Evolutionary conservation across 2,888 invertebrate species (phyloP).

Genomic region (Parnassius glacialis): DNA sequence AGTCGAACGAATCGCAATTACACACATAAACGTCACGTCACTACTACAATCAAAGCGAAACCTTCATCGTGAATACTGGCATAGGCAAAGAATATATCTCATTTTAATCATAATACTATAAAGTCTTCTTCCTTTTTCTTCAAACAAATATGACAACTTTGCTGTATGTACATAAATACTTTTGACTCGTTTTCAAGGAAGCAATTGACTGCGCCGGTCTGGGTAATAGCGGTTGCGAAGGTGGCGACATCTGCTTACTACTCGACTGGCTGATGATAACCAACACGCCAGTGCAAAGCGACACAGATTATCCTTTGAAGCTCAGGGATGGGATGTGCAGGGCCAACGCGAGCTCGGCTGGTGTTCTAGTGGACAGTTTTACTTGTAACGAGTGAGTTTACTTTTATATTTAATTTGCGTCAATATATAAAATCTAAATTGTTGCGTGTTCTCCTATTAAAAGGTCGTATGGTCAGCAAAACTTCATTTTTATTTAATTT

Average conservation of each 20-base stretch:
- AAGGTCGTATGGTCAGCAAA: too few relatives aligned
- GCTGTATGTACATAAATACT: neutral
- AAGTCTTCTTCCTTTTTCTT: too few relatives aligned
- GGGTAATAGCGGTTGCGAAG: constrained; percentile 87
- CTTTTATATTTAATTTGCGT: neutral
- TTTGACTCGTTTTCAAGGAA: constrained; percentile 62
- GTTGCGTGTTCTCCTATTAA: too few relatives aligned
- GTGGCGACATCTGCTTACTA: constrained; percentile 90
- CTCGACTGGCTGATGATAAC: constrained; percentile 85
- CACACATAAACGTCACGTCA: too few relatives aligned
- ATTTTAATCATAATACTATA: too few relatives aligned
- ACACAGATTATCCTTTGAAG: constrained; percentile 83
- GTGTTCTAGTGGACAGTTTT: constrained; percentile 76
- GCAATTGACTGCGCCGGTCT: constrained; percentile 90
- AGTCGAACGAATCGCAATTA: too few relatives aligned
- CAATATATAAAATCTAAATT: too few relatives aligned
- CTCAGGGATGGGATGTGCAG: constrained; percentile 69
- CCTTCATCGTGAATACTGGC: too few relatives aligned
- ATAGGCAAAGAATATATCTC: too few relatives aligned
- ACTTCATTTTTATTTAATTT: too few relatives aligned
- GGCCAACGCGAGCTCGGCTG: constrained; percentile 59
- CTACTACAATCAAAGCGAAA: too few relatives aligned
- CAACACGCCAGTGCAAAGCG: constrained; percentile 78
- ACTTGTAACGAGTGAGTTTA: constrained; percentile 85
- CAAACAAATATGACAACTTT: too few relatives aligned